Conservation (phyloP, 2,113 vertebrate species). For the Emydocephalus ijimae region DNA sequence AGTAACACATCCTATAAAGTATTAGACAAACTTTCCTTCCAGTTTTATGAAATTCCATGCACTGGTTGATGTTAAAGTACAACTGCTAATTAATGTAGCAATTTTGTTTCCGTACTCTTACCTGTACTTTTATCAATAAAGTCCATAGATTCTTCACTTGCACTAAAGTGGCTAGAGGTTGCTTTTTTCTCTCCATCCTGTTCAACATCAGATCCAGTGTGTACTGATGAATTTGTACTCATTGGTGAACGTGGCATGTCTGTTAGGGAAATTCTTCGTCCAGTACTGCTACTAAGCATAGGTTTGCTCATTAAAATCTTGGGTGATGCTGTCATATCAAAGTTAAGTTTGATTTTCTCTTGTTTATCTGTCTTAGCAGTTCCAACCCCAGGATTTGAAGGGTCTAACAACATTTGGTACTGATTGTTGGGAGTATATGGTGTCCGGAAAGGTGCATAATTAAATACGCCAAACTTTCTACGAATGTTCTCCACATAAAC, state of each 20-base stretch:
- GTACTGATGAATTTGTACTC: slow-evolving; percentile 96
- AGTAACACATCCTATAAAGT: neutral
- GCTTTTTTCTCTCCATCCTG: slow-evolving; percentile 90
- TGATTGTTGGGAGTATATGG: slow-evolving; percentile 96
- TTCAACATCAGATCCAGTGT: slow-evolving; percentile 95
- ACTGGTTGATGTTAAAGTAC: neutral
- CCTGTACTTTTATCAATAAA: slow-evolving; percentile 85
- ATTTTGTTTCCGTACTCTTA: slow-evolving; percentile 38
- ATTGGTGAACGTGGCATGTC: slow-evolving; percentile 95
- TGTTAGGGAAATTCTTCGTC: slow-evolving; percentile 86
- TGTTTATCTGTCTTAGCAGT: slow-evolving; percentile 89
- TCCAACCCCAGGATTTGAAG: slow-evolving; percentile 85
- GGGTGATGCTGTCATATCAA: slow-evolving; percentile 93
- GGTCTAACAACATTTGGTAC: slow-evolving; percentile 94
- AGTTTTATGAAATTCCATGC: neutral
- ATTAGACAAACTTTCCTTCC: neutral
- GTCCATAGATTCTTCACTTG: slow-evolving; percentile 97
- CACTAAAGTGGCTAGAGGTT: slow-evolving; percentile 87
- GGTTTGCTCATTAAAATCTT: slow-evolving; percentile 92
- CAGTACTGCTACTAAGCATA: slow-evolving; percentile 78
- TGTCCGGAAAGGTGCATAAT: slow-evolving; percentile 95
- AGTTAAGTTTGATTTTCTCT: slow-evolving; percentile 94
- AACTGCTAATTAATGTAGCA: neutral
- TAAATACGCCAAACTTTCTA: slow-evolving; percentile 93
- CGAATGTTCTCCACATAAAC: slow-evolving; percentile 97